A percentile compares a stretch with the other conserved stretches of the same genome.
phyloP scores from a whole-genome alignment of 1,140 invertebrate genomes.

The Sitophilus oryzae region DNA sequence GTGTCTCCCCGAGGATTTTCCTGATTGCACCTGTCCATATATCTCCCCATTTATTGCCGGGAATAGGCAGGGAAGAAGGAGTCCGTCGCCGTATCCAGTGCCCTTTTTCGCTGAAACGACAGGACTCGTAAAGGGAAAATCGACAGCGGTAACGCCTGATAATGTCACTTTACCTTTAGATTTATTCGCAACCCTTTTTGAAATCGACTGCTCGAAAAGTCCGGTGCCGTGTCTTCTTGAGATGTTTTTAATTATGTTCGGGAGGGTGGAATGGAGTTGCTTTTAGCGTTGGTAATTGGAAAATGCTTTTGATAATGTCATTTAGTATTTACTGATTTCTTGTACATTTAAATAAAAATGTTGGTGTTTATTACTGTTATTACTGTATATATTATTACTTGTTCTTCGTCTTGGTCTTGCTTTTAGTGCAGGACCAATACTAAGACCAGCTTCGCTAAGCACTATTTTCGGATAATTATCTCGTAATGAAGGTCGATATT shows the following conservation, averaged over 20 bases:
- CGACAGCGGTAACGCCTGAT: conserved; percentile 33
- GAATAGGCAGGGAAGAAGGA: conserved; percentile 18
- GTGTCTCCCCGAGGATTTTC: conserved; percentile 36
- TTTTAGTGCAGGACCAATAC: too few relatives aligned
- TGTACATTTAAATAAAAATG: too few relatives aligned
- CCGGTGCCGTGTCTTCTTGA: conserved; percentile 16
- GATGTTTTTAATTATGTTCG: conserved; percentile 23
- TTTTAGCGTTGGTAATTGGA: too few relatives aligned
- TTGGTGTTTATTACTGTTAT: too few relatives aligned
- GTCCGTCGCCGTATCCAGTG: conserved; percentile 26
- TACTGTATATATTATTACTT: too few relatives aligned
- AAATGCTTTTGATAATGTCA: not conserved
- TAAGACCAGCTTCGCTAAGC: too few relatives aligned
- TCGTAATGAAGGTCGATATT: too few relatives aligned
- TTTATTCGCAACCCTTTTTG: conserved; percentile 36
- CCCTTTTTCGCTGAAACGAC: conserved; percentile 40
- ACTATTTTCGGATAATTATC: too few relatives aligned
- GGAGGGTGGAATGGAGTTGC: too few relatives aligned
- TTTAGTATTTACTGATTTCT: too few relatives aligned
- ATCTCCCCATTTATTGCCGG: conserved; percentile 36
- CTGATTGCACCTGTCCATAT: conserved; percentile 42
- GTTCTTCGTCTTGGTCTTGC: too few relatives aligned
- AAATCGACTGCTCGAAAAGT: conserved; percentile 3
- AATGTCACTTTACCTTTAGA: conserved; percentile 41
- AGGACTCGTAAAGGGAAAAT: conserved; percentile 36